Percentiles rank a stretch among this genome's conserved stretches.
phyloP scores from a whole-genome alignment of 2,888 invertebrate genomes.

The Cataglyphis albicans region DNA sequence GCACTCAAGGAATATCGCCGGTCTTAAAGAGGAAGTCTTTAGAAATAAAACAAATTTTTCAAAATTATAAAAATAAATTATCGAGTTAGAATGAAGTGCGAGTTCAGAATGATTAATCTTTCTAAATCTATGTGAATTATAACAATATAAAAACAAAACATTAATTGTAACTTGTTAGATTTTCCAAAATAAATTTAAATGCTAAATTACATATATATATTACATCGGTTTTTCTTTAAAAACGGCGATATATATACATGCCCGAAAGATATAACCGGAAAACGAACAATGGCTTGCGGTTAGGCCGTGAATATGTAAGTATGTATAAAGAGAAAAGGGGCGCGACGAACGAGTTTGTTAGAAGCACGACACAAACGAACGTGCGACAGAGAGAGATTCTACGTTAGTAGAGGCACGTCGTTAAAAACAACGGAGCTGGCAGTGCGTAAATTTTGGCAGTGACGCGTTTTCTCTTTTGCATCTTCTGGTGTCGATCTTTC shows the following conservation, averaged over 20 bases:
- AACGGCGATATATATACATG: slow-evolving; percentile 18
- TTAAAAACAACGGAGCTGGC: slow-evolving; percentile 55
- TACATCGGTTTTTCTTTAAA: not conserved
- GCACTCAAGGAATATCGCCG: slow-evolving; percentile 31
- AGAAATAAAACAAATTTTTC: not conserved
- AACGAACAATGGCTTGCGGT: not conserved
- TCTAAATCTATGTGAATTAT: not conserved
- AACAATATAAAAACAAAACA: not conserved
- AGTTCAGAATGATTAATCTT: not conserved
- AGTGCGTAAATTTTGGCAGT: slow-evolving; percentile 74
- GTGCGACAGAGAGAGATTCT: slow-evolving; percentile 40
- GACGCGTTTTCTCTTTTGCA: slow-evolving; percentile 61
- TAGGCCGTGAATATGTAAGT: slow-evolving; percentile 7
- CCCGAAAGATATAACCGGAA: not conserved
- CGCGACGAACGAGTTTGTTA: slow-evolving; percentile 39
- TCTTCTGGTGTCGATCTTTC: slow-evolving; percentile 31
- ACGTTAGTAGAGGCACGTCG: slow-evolving; percentile 41
- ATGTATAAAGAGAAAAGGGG: slow-evolving; percentile 28
- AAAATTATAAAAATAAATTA: slow-evolving; percentile 29
- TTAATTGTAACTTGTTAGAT: not conserved
- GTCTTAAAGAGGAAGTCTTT: slow-evolving; percentile 6
- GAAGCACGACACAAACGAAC: slow-evolving; percentile 35
- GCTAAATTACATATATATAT: not conserved
- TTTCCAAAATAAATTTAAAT: not conserved
- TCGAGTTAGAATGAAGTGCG: not conserved